Evolutionary conservation across 2,113 vertebrate species (phyloP), one percentile per base, ranked within the genome.

Genomic region (Aramus guarauna): DNA sequence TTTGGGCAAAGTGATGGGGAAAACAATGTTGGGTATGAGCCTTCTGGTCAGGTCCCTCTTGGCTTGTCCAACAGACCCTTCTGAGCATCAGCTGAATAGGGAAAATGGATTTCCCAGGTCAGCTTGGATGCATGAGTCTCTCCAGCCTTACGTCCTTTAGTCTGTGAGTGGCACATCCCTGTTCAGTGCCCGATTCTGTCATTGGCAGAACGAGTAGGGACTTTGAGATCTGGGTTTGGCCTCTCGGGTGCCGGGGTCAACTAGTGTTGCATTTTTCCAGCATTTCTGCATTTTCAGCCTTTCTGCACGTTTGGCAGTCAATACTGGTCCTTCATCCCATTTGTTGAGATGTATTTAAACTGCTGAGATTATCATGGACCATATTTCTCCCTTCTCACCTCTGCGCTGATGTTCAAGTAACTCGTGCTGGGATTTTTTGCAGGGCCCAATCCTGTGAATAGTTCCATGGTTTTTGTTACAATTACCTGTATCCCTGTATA

Each of bases 341-440:
- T 74, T 63, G 67, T 7, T 29, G 63, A 69, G 21, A 16, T 34
- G 11, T 36, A 22, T 53, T 82, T 45, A 15, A 43, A 13, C 53
- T 56, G 34, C 77, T 36, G 74, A 85, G 58, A 14, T 53, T 32
- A 29, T 68, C 21, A 1, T 3, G 9, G 36, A 9, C 60, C 4
- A 1, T 16, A 17, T 52, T 78, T 55, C 13, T 55, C 11, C 16
- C 15, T 79, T 37, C 8, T n/a, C 11, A 0, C 48, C 23, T 37
- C 32, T 39, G 0, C 17, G 29, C 48, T 78, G n/a, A 9, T 53
- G 22, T 5, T 76, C 11, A 15, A 15, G 50, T 53, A 47, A 36
- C 17, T 74, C 19, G 8, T 22, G 22, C 16, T 43, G 43, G 43
- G 15, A 43, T 73, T 73, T 59, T 71, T 66, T 37, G 4, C 8